These are phyloP conservation scores for Tetanocera ferruginea DNA, from an alignment of 2,888 invertebrate genomes.

Conservation along the genomic window DNA sequence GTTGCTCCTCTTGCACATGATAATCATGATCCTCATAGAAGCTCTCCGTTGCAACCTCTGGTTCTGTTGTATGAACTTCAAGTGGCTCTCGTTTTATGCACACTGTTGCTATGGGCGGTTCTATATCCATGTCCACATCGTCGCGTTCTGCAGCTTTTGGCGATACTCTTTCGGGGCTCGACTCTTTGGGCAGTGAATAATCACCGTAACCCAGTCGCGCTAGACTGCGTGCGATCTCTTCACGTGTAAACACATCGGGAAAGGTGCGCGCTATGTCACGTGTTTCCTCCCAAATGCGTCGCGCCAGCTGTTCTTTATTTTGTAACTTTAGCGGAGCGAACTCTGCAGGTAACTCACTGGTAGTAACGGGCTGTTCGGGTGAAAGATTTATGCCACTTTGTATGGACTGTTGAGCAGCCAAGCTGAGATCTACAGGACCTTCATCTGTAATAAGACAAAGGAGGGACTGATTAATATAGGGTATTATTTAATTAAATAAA, in stretches of 20 bases:
- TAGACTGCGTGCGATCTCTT: slow-evolving; percentile 65
- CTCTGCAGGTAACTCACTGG: neutral
- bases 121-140: neutral
- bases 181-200: slow-evolving; percentile 55
- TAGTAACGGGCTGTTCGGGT: neutral
- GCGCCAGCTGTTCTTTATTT: slow-evolving; percentile 62
- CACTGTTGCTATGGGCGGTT: slow-evolving; percentile 8
- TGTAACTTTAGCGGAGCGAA: slow-evolving; percentile 55
- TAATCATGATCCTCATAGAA: slow-evolving; percentile 31
- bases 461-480: neutral
- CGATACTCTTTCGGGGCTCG: neutral
- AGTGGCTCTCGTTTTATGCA: slow-evolving; percentile 37
- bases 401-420: slow-evolving; percentile 57
- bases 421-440: slow-evolving; percentile 65
- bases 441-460: slow-evolving; percentile 55
- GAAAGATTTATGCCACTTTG: neutral
- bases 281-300: slow-evolving; percentile 66
- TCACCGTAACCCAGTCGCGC: slow-evolving; percentile 64
- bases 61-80: slow-evolving; percentile 37
- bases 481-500: too few relatives aligned
- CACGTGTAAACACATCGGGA: slow-evolving; percentile 66
- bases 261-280: slow-evolving; percentile 67
- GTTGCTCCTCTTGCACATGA: neutral
- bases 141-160: neutral
- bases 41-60: slow-evolving; percentile 46